Percentiles rank a stretch among this genome's conserved stretches.
Conservation (phyloP, 2,888 invertebrate species). For the Trileptium ribeirensis region DNA sequence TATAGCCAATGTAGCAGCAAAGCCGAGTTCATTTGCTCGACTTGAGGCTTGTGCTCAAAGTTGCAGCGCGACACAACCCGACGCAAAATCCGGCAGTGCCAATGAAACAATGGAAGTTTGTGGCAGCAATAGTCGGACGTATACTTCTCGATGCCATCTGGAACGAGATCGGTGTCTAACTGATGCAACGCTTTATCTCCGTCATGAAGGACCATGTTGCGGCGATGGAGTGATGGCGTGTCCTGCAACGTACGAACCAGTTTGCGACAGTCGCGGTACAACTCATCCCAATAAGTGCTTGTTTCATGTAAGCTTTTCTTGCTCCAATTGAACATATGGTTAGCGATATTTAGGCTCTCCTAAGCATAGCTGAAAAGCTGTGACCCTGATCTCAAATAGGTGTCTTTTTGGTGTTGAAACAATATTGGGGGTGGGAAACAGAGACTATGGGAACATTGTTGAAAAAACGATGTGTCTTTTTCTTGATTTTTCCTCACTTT, state of each 20-base stretch:
- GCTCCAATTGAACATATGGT: no score
- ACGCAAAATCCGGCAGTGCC: background rate
- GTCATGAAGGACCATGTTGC: background rate
- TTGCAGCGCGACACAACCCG: background rate
- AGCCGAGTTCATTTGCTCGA: no score
- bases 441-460: no score
- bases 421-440: no score
- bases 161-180: background rate
- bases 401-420: no score
- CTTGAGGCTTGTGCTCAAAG: background rate
- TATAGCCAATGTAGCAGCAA: background rate
- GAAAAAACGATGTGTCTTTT: no score
- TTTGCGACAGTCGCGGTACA: conserved; percentile 6
- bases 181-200: background rate
- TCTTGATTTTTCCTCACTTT: no score
- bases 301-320: background rate
- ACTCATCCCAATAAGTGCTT: conserved; percentile 14
- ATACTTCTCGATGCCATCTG: background rate
- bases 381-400: no score
- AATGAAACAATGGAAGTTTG: background rate
- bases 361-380: no score
- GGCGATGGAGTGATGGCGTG: background rate
- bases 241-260: background rate
- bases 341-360: no score
- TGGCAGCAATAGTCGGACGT: background rate